These are phyloP conservation scores for Cryptomyrus ogoouensis DNA, from an alignment of 2,113 vertebrate species.

Conservation along the genomic window DNA sequence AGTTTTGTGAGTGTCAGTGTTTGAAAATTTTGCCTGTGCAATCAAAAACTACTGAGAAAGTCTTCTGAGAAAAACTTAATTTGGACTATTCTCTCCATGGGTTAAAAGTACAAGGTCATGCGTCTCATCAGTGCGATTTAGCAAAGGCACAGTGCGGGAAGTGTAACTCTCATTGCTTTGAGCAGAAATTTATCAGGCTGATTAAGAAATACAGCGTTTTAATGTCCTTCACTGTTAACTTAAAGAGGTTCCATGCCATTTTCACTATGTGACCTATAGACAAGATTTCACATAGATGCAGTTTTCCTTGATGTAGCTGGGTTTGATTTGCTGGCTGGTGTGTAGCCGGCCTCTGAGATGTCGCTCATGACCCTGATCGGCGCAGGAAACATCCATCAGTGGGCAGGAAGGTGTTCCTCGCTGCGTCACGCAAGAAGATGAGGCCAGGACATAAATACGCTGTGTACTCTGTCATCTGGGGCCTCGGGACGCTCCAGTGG, in stretches of 20 bases:
- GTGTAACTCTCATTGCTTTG: not conserved
- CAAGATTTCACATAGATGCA: not conserved
- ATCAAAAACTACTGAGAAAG: not conserved
- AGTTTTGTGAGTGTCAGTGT: not conserved
- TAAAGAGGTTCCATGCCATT: not conserved
- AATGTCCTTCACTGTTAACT: not conserved
- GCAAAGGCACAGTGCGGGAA: not conserved
- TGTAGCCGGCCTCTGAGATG: not conserved
- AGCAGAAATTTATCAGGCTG: not conserved
- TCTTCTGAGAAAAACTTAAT: not conserved
- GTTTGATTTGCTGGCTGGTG: not conserved
- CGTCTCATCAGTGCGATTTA: not conserved
- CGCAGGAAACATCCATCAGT: not conserved
- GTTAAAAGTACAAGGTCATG: not conserved
- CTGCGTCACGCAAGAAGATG: not conserved
- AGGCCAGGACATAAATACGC: not conserved
- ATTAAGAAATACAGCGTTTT: not conserved
- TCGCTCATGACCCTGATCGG: not conserved
- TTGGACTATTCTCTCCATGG: not conserved
- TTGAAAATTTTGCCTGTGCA: not conserved
- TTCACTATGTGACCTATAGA: not conserved
- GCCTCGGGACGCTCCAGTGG: not conserved
- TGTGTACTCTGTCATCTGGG: not conserved
- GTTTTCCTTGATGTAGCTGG: not conserved
- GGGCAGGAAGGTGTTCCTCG: not conserved